Evolutionary conservation across 2,113 vertebrate genomes (phyloP).

Genomic region (Vulpes ferrilata): DNA sequence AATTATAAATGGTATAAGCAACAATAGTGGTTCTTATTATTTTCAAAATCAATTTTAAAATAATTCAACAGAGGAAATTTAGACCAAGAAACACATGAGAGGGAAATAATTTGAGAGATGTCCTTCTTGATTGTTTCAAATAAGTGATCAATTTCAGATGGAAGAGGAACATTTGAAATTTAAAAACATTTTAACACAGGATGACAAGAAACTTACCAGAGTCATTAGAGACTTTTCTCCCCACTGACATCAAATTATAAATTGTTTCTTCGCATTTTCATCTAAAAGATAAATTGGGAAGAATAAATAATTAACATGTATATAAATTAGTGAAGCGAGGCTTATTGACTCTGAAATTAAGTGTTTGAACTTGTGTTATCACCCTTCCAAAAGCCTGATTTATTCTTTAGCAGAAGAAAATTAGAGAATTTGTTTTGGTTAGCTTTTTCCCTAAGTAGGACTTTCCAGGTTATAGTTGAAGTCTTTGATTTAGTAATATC

Average conservation of each 20-base stretch:
- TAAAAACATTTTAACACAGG: neutral
- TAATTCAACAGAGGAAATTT: neutral
- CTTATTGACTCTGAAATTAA: neutral
- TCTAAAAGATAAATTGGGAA: neutral
- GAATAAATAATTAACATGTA: neutral
- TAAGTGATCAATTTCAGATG: neutral
- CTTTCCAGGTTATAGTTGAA: neutral
- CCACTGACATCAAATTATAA: neutral
- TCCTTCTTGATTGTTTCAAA: neutral
- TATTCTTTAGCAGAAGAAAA: neutral
- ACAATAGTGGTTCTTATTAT: neutral
- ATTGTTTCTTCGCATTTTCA: neutral
- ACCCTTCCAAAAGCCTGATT: neutral
- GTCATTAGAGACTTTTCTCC: neutral
- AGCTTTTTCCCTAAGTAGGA: neutral
- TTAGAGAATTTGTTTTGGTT: neutral
- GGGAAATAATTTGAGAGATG: neutral
- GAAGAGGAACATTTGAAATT: neutral
- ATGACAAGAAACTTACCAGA: neutral
- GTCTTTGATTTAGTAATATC: neutral
- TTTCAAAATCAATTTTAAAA: neutral
- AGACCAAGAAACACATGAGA: neutral
- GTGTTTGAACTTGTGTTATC: neutral
- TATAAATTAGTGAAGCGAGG: neutral
- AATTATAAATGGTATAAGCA: slow-evolving; percentile 1